Evolutionary conservation across 2,113 vertebrate genomes (phyloP), one percentile per base, ranked within the genome.

Genomic region (Ameiurus melas): DNA sequence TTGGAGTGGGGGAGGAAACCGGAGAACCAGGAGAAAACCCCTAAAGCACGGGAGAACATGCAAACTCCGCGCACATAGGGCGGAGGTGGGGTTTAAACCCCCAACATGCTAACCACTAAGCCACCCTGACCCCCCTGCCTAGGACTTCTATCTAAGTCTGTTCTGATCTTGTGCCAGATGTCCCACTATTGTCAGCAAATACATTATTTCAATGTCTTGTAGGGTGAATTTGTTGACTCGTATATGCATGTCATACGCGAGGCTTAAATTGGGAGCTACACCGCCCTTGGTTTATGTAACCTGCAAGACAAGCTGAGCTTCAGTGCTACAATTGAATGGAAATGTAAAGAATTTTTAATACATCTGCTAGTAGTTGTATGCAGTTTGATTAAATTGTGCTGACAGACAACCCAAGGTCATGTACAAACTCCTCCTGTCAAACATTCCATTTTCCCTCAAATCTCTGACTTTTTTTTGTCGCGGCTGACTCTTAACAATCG

Each of bases 271-370:
- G 13, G 66, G 14, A 17, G 30, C 68, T 51, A 51, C 73, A 51
- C 43, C 75, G 13, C 39, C 4, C 71, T 27, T 27, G 9, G 39
- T 27, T 51, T 47, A 22, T 1, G 36, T 22, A 19, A 22, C 22
- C 19, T 8, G 36, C 33, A 39, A 39, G 33, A 73, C 9, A 5
- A 70, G 66, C 66, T 39, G 39, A 47, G 19, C 71, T 75, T 47
- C 9, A 75, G 39, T 0, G 22, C 39, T 27, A 53, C 53, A 79
- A 53, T 17, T n/a, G 2, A 79, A 79, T 79, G 25, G 75, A 79
- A 79, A n/a, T 53, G 75, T 75, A 75, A 75, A 43, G 71, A 43
- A 75, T 75, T 75, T 75, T 33, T 71, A 71, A 71, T 68, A 68
- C 12, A 68, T 71, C 30, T 71, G 20, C 20, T 7, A 36, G 68